Evolutionary conservation across 1,140 invertebrate species (phyloP).

Genomic region (Wasmannia auropunctata): DNA sequence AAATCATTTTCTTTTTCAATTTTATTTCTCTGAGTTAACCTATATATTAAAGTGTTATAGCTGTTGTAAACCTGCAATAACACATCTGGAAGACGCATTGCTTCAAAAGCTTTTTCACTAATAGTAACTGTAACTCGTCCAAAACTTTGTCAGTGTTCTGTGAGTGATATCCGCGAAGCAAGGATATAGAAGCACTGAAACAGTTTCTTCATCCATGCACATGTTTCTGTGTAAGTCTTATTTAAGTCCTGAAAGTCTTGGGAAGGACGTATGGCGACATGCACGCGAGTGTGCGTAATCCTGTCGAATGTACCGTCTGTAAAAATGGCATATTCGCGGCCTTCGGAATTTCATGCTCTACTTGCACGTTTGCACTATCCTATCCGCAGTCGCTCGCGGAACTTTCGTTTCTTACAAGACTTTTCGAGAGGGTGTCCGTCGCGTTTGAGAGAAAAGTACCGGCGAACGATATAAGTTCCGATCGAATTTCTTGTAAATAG

Average conservation of each 20-base stretch:
- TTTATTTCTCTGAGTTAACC: not conserved
- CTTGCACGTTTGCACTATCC: constrained; percentile 50
- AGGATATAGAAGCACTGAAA: not conserved
- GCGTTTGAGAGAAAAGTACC: constrained; percentile 14
- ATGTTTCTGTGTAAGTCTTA: not conserved
- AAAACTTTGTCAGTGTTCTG: not conserved
- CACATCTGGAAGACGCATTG: not conserved
- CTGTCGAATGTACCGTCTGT: constrained; percentile 55
- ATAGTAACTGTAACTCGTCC: not conserved
- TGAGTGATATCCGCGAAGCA: not conserved
- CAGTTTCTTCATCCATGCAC: not conserved
- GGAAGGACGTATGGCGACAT: not conserved
- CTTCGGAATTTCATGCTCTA: constrained; percentile 70
- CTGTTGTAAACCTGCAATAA: not conserved
- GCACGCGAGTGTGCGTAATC: constrained; percentile 47
- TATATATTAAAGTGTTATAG: not conserved
- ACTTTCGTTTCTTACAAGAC: constrained; percentile 67
- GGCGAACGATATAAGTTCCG: constrained; percentile 15
- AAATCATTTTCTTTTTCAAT: not conserved
- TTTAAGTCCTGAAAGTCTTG: not conserved
- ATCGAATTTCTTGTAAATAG: constrained; percentile 26
- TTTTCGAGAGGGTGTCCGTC: constrained; percentile 34
- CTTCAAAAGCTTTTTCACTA: not conserved
- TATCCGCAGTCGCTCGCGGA: constrained; percentile 28
- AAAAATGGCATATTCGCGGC: constrained; percentile 60